A percentile compares a stretch with the other conserved stretches of the same genome.
phyloP scores from a whole-genome alignment of 1,140 invertebrate species.

The Nymphalis io region DNA sequence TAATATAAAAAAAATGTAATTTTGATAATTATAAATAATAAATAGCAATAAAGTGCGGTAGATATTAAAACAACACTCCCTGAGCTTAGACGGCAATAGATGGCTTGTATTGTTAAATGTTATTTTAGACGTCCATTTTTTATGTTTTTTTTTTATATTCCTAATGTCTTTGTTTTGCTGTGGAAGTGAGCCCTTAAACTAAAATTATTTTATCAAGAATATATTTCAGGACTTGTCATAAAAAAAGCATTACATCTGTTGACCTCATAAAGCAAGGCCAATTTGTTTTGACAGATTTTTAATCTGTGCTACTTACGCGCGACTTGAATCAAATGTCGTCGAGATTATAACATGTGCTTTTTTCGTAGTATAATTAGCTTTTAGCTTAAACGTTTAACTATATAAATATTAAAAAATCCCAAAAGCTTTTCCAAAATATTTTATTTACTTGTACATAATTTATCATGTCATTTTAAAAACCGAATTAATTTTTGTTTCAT shows the following conservation, averaged over 20 bases:
- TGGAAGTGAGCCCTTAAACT: background rate
- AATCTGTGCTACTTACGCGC: slow-evolving; percentile 8
- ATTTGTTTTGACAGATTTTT: slow-evolving; percentile 8
- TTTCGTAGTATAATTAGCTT: background rate
- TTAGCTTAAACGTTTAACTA: background rate
- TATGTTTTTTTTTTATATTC: too few relatives aligned
- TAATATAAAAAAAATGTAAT: too few relatives aligned
- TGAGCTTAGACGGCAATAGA: too few relatives aligned
- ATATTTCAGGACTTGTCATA: background rate
- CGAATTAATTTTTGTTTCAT: too few relatives aligned
- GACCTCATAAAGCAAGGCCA: slow-evolving; percentile 28
- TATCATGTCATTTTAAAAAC: too few relatives aligned
- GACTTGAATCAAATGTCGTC: background rate
- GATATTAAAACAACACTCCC: too few relatives aligned
- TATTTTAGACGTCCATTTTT: too few relatives aligned
- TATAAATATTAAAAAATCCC: background rate
- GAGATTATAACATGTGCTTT: slow-evolving; percentile 9
- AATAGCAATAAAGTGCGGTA: too few relatives aligned
- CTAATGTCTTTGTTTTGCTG: too few relatives aligned
- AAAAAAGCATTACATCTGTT: slow-evolving; percentile 17
- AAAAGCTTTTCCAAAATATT: background rate
- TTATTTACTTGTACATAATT: too few relatives aligned
- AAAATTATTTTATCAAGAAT: background rate
- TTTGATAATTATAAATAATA: too few relatives aligned
- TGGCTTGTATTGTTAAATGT: too few relatives aligned